phyloP scores from a whole-genome alignment of 2,888 invertebrate genomes.

The Megastigmus dorsalis region DNA sequence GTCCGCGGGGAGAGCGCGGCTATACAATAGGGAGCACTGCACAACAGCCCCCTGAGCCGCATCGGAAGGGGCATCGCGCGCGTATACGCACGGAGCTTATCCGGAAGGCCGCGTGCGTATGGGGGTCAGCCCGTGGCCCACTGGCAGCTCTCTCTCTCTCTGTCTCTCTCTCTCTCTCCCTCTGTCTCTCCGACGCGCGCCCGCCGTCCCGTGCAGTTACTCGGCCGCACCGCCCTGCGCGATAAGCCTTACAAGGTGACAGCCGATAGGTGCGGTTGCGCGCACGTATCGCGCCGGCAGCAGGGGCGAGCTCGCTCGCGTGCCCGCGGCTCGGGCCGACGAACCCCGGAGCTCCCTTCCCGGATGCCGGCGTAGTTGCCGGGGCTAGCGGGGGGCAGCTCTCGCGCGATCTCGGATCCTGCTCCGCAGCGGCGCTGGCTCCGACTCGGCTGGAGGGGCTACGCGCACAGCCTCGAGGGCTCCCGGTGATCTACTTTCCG shows the following conservation, averaged over 20 bases:
- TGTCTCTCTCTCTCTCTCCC: too few species aligned
- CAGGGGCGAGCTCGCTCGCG: not conserved
- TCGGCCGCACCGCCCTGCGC: conserved; percentile 37
- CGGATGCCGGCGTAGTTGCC: not conserved
- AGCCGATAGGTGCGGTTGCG: too few species aligned
- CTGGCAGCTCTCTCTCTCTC: too few species aligned
- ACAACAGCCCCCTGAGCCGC: too few species aligned
- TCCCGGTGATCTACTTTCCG: not conserved
- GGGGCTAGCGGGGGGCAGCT: not conserved
- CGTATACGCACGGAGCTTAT: not conserved
- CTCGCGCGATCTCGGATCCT: not conserved
- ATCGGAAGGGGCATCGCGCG: not conserved
- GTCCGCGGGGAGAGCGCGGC: too few species aligned
- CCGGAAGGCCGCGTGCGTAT: not conserved
- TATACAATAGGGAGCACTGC: too few species aligned
- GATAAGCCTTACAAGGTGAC: conserved; percentile 65
- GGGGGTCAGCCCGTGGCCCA: too few species aligned
- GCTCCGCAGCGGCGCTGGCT: not conserved
- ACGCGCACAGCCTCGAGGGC: not conserved
- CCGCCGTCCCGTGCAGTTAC: not conserved
- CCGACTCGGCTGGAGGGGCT: not conserved
- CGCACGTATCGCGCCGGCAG: conserved; percentile 39
- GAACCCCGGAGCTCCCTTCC: not conserved
- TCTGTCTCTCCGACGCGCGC: too few species aligned
- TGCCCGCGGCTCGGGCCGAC: not conserved